Evolutionary conservation across 2,797 vertebrate species (phyloP), one percentile per base, ranked within the genome.

Genomic region (Heterohyrax brucei): DNA sequence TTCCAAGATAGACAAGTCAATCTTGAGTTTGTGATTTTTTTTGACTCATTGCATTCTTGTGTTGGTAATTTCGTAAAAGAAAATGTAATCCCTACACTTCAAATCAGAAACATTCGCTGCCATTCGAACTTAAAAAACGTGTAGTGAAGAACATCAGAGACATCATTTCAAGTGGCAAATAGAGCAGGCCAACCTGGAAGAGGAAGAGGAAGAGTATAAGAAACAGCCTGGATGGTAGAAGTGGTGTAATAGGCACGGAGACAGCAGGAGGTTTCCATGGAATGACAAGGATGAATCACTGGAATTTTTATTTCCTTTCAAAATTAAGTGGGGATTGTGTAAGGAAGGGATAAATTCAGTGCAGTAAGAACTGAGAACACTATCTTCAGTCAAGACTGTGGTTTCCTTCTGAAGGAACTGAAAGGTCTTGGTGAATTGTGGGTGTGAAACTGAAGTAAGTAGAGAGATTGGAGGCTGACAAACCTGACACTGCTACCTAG

Each of bases 271-370:
- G 26, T 19, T 84, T 87, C 66, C 14, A 24, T n/a, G 13, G 48
- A 5, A 75, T 39, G 64, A 72, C 9, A 53, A 66, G 19, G 24
- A 50, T 70, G 85, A 79, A 50, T 78, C 48, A 26, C 3, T 80
- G 3, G 22, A 78, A 76, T 77, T 86, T 86, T 76, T 77, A 80
- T 86, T 96, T 44, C 18, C 61, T 78, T 64, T 81, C 61, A 84
- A 94, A 96, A 96, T 75, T 33, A 94, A 86, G 16, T 18, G 33
- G 39, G 2, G 2, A 5, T 5, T 22, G 33, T 62, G 3, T 73
- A 70, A 94, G n/a, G 39, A 53, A 87, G 80, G 7, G 28, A 76
- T 46, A 92, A 59, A 80, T 3, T 61, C 33, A 64, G 28, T 30
- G 24, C 50, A 80, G 4, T 85, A 39, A 56, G 78, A 85, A 39